phyloP scores from a whole-genome alignment of 2,113 vertebrate species.

The Leptocoma aspasia region DNA sequence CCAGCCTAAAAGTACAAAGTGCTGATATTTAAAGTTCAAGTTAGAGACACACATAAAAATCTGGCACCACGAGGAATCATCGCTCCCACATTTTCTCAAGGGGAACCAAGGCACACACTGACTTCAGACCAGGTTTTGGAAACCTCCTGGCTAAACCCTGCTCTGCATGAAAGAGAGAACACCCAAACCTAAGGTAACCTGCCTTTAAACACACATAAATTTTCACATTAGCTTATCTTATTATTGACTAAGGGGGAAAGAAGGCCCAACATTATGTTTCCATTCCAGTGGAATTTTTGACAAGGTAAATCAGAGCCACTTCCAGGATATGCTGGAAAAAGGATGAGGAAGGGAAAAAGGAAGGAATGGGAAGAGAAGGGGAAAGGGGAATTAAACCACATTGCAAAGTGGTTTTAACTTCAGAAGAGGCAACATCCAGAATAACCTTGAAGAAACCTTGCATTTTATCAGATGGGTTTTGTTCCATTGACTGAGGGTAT shows the following conservation, averaged over 20 bases:
- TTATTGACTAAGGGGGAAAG: neutral
- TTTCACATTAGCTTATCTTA: neutral
- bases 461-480: neutral
- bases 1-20: neutral
- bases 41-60: neutral
- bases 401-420: neutral
- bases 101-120: neutral
- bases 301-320: neutral
- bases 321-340: neutral
- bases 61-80: neutral
- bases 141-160: neutral
- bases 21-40: neutral
- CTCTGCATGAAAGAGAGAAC: neutral
- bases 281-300: neutral
- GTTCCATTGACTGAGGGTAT: neutral
- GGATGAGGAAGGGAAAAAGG: neutral
- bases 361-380: neutral
- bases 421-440: neutral
- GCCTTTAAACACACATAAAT: neutral
- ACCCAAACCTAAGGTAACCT: neutral
- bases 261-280: neutral
- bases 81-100: rapidly evolving
- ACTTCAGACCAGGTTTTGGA: neutral
- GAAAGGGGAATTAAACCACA: neutral
- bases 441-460: neutral